Evolutionary conservation across 2,797 vertebrate genomes (phyloP), one percentile per base, ranked within the genome.

Genomic region (Paramormyrops hopkinsi): DNA sequence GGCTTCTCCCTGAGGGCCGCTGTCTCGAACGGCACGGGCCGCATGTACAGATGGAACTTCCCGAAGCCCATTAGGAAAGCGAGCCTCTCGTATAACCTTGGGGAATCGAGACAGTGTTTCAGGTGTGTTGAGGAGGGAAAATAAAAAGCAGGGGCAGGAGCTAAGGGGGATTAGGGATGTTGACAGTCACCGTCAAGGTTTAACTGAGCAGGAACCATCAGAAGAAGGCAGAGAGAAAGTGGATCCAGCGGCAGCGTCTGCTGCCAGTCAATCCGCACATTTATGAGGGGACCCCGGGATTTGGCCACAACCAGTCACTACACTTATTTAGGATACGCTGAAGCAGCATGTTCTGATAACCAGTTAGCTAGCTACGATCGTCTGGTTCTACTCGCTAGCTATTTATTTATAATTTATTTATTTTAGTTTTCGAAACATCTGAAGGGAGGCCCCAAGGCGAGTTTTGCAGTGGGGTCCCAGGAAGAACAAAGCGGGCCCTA

Each of bases 21-120:
- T 65, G 92, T 94, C 90, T 97, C 93, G 76, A 97, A 97, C 89
- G 92, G 92, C 89, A 95, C 76, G 0, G 96, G 95, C 69, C 95
- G 94, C 93, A 97, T 41, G 56, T 96, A 93, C 46, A 97, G 92
- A 92, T 95, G 95, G 91, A 93, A 96, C 33, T 95, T 94, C 54
- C 93, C 94, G 79, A 96, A 96, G 89, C 94, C 94, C 93, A 95
- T 93, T 91, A 96, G 94, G 33, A 69, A 86, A 0, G 94, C 93
- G 93, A 96, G 90, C 65, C 90, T 87, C 83, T 94, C 95, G 86
- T 95, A 97, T 19, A 96, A 92, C 87, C 96, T 97, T 88, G 89
- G 93, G 69, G 17, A 0, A 46, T 46, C 3, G 41, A 82, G 19
- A 82, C 37, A 22, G 14, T 46, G 37, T 82, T 46, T 82, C 76